A percentile compares a stretch with the other conserved stretches of the same genome.
Conservation (phyloP, 2,888 invertebrate species). For the Stictocephala bisonia region DNA sequence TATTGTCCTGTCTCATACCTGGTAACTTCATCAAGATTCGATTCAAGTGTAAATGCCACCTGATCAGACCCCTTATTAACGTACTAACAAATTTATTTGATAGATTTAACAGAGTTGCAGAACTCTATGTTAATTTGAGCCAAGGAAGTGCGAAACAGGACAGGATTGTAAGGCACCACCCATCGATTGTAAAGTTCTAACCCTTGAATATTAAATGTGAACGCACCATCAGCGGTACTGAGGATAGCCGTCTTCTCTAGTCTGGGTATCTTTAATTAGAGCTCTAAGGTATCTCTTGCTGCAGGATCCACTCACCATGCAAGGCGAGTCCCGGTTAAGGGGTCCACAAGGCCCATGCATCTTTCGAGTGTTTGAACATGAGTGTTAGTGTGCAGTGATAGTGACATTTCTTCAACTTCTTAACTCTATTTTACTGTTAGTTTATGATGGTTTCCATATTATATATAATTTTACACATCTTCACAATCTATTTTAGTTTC, state of each 20-base stretch:
- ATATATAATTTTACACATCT: too few species aligned
- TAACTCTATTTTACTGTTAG: too few species aligned
- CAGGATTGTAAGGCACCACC: conserved; percentile 51
- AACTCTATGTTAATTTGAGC: conserved; percentile 56
- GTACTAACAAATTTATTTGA: conserved; percentile 54
- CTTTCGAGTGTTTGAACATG: too few species aligned
- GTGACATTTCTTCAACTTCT: too few species aligned
- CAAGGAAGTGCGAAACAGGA: conserved; percentile 31
- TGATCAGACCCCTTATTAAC: conserved; percentile 56
- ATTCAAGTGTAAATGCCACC: conserved; percentile 30
- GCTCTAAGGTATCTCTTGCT: conserved; percentile 62
- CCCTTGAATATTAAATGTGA: conserved; percentile 7
- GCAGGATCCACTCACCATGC: conserved; percentile 58
- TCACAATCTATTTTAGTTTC: too few species aligned
- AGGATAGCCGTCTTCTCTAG: neutral
- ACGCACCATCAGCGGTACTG: conserved; percentile 4
- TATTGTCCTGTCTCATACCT: conserved; percentile 55
- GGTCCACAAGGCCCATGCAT: conserved; percentile 60
- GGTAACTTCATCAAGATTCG: conserved; percentile 53
- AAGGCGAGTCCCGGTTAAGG: conserved; percentile 49
- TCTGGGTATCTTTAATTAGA: conserved; percentile 58
- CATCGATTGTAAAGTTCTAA: conserved; percentile 52
- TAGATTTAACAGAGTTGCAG: conserved; percentile 55
- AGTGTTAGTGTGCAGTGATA: too few species aligned
- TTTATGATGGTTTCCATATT: too few species aligned